Conservation (phyloP, 2,113 vertebrate genomes). For the Athene cunicularia region DNA sequence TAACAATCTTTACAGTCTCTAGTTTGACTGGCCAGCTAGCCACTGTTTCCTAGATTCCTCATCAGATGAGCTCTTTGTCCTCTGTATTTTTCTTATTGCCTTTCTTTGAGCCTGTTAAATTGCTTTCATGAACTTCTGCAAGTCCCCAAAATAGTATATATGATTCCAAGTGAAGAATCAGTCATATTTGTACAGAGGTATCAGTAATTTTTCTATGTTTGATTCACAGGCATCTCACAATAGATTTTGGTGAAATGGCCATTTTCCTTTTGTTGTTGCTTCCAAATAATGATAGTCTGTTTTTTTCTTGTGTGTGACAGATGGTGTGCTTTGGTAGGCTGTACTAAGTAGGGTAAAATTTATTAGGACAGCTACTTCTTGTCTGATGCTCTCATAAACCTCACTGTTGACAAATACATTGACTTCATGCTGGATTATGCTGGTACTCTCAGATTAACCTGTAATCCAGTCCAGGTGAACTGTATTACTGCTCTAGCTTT, state of each 20-base stretch:
- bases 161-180: background rate
- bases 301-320: background rate
- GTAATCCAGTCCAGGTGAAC: background rate
- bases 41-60: background rate
- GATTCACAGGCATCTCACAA: background rate
- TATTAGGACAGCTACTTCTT: background rate
- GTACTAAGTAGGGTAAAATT: background rate
- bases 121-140: background rate
- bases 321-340: background rate
- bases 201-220: background rate
- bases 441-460: background rate
- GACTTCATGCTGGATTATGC: background rate
- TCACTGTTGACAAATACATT: background rate
- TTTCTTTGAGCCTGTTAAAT: background rate
- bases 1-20: background rate
- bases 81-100: background rate
- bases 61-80: background rate
- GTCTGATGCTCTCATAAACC: background rate
- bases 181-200: background rate
- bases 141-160: background rate
- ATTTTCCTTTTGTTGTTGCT: background rate
- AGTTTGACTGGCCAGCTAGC: background rate
- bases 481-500: background rate
- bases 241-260: background rate
- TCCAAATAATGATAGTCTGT: background rate